Evolutionary conservation across 2,888 invertebrate genomes (phyloP), one percentile per base, ranked within the genome.

Genomic region (Erannis defoliaria): DNA sequence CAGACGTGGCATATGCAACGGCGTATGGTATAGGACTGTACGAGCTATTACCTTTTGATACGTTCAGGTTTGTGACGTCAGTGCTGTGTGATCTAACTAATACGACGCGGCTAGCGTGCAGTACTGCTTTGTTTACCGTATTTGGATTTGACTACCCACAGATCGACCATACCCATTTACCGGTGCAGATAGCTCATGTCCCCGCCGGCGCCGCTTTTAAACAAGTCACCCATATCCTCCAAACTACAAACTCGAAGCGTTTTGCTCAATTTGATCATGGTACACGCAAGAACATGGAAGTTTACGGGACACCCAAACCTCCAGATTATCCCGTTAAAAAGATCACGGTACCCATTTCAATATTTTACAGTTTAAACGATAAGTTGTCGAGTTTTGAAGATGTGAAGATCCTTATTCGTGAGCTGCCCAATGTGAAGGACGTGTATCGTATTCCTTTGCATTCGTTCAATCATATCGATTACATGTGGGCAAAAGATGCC

Each of bases 241-340:
- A 35, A 12, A 3, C 4, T n/a, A n/a, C 0, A n/a, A n/a, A n/a
- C 3, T 2, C n/a, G 4, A 35, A 35, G n/a, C 3, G 12, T 12
- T 35, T 31, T 10, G 10, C 10, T 5, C n/a, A n/a, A n/a, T n/a
- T 5, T 5, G 33, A 35, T 5, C n/a, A 35, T 5, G 12, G n/a
- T 1, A 3, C 10, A 0, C 5, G 5, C 4, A 35, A 5, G 14
- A 35, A 35, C 6, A 5, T 35, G 5, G 14, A 35, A n/a, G 5
- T 78, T 81, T 74, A 70, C 81, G 14, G 81, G 73, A 0, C 64
- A 84, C 2, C 3, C 2, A 73, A 82, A 1, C 78, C 80, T 0
- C 74, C 73, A 5, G 68, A 74, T 0, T 6, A 33, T 23, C 68
- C 10, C 71, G 73, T 48, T 61, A 68, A n/a, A 62, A 6, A 5